These are phyloP conservation scores for Seira sanloemensis DNA, from an alignment of 2,888 invertebrate genomes.

Conservation along the genomic window DNA sequence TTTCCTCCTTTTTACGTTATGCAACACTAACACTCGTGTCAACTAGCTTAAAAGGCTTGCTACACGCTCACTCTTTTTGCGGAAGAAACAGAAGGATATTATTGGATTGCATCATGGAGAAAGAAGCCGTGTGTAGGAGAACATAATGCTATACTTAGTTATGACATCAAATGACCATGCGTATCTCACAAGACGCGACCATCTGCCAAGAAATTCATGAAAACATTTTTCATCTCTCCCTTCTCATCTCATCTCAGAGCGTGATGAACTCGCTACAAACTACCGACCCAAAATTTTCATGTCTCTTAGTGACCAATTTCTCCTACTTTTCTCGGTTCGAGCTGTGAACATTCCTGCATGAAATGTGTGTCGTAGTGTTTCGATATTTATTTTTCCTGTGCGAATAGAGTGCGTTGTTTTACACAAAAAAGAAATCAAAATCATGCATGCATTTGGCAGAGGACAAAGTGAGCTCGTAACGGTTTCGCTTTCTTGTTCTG, in stretches of 20 bases:
- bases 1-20: not conserved
- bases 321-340: not conserved
- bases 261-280: not conserved
- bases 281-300: not conserved
- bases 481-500: not conserved
- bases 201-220: constrained; percentile 62
- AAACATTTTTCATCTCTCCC: constrained; percentile 25
- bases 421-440: no score
- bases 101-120: not conserved
- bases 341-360: not conserved
- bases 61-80: not conserved
- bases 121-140: not conserved
- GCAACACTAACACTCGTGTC: not conserved
- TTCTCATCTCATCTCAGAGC: constrained; percentile 23
- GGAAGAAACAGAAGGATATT: not conserved
- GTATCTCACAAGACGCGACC: constrained; percentile 52
- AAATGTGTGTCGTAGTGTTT: no score
- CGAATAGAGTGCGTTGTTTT: no score
- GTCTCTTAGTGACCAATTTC: not conserved
- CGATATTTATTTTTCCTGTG: no score
- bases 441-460: no score
- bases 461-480: not conserved
- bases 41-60: not conserved
- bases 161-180: constrained; percentile 37
- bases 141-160: not conserved